phyloP scores from a whole-genome alignment of 2,888 invertebrate species.

The Mystacides longicornis region DNA sequence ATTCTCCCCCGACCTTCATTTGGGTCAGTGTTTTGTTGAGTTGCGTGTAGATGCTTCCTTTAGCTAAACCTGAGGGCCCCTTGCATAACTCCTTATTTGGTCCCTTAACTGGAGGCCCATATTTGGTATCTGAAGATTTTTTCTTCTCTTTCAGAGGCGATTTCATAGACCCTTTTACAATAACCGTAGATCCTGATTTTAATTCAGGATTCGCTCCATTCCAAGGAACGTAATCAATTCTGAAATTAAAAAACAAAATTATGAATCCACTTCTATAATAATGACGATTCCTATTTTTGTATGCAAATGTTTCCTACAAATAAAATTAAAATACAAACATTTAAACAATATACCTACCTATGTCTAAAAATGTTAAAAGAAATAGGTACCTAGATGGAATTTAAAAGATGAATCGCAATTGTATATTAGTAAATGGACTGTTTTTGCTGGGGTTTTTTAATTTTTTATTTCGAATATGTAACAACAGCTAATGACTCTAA shows the following conservation, averaged over 20 bases:
- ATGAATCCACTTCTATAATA: too few species aligned
- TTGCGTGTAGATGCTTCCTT: constrained; percentile 73
- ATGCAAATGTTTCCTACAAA: too few species aligned
- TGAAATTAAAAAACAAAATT: constrained; percentile 32
- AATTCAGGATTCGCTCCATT: constrained; percentile 67
- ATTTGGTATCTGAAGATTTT: constrained; percentile 29
- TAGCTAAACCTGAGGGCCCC: constrained; percentile 68
- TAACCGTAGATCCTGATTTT: constrained; percentile 41
- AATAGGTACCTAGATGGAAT: too few species aligned
- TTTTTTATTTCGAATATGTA: too few species aligned
- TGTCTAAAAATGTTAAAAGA: too few species aligned
- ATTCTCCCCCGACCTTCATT: constrained; percentile 25
- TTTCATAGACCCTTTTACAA: constrained; percentile 51
- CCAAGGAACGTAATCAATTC: constrained; percentile 78
- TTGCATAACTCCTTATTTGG: constrained; percentile 60
- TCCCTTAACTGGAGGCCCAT: constrained; percentile 48
- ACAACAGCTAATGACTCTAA: too few species aligned
- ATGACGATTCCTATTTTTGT: too few species aligned
- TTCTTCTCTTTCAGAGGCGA: constrained; percentile 39
- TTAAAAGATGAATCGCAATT: too few species aligned
- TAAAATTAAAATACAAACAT: too few species aligned
- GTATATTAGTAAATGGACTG: too few species aligned
- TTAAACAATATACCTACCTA: too few species aligned
- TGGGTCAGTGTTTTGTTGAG: constrained; percentile 38
- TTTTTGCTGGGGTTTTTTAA: too few species aligned